Conservation (phyloP, 2,888 invertebrate species). For the Heterodera filipjevi region DNA sequence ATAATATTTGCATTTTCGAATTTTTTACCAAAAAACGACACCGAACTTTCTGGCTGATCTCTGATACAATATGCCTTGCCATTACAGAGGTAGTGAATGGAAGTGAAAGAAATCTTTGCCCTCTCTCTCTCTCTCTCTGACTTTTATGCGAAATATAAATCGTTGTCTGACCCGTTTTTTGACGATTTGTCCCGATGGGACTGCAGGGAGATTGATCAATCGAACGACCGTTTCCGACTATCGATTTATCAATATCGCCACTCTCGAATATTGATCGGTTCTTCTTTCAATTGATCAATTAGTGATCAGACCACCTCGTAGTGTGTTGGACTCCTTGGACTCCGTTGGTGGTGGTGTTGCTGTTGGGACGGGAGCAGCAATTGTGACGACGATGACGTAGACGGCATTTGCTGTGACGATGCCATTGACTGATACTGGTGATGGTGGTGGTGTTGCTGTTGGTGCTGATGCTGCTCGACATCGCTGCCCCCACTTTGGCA, state of each 20-base stretch:
- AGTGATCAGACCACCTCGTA: constrained; percentile 11
- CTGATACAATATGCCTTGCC: no score
- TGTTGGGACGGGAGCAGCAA: background rate
- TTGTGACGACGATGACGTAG: no score
- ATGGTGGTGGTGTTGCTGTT: background rate
- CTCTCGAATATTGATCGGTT: background rate
- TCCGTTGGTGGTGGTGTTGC: background rate
- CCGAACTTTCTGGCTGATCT: no score
- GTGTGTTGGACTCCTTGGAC: background rate
- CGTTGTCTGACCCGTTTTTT: no score
- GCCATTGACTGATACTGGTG: background rate
- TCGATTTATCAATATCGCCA: background rate
- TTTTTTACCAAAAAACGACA: no score
- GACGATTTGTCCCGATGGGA: background rate
- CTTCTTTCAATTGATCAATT: background rate
- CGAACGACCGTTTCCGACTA: no score
- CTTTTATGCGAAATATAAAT: background rate
- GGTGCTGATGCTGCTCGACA: background rate
- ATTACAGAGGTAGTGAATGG: background rate
- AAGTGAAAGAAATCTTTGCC: background rate
- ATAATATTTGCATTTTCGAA: no score
- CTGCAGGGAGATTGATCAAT: no score
- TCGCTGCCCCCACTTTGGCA: constrained; percentile 16
- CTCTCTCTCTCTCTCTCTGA: background rate
- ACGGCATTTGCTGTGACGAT: no score